Evolutionary conservation across 1,140 invertebrate genomes (phyloP).

Genomic region (Gryon sp.): DNA sequence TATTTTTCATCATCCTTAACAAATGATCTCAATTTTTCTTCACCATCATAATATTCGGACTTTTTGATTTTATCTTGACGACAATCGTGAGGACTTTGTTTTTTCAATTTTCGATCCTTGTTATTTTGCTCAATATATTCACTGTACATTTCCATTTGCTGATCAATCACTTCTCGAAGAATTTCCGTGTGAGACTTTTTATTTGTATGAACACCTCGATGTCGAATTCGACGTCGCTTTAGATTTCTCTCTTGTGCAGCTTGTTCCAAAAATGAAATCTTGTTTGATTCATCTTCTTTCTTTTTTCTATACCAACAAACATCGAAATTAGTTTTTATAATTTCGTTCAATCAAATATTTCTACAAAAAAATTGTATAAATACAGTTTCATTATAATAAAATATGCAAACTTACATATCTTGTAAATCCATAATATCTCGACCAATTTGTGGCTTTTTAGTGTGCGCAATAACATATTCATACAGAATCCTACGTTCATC

Average conservation of each 20-base stretch:
- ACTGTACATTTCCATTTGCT: conserved; percentile 80
- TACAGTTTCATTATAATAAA: no score
- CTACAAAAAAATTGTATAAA: conserved; percentile 1
- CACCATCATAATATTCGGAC: not conserved
- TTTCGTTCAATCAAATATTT: not conserved
- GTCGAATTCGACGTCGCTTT: conserved; percentile 82
- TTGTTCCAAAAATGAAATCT: conserved; percentile 76
- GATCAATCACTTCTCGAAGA: conserved; percentile 82
- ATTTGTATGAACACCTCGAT: conserved; percentile 83
- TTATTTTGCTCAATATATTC: conserved; percentile 67
- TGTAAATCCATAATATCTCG: conserved; percentile 72
- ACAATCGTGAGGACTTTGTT: not conserved
- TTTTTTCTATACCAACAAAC: conserved; percentile 19
- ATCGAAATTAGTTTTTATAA: not conserved
- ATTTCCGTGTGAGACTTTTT: conserved; percentile 83
- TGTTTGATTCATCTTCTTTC: conserved; percentile 4
- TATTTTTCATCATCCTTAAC: conserved; percentile 1
- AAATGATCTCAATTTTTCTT: not conserved
- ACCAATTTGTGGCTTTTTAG: conserved; percentile 71
- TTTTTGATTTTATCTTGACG: not conserved
- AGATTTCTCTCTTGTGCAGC: conserved; percentile 82
- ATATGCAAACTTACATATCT: conserved; percentile 66
- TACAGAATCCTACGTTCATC: conserved; percentile 80
- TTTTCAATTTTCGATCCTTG: not conserved
- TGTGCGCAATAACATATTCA: conserved; percentile 78